phyloP scores from a whole-genome alignment of 2,797 vertebrate species.

The Pogonophryne albipinna region DNA sequence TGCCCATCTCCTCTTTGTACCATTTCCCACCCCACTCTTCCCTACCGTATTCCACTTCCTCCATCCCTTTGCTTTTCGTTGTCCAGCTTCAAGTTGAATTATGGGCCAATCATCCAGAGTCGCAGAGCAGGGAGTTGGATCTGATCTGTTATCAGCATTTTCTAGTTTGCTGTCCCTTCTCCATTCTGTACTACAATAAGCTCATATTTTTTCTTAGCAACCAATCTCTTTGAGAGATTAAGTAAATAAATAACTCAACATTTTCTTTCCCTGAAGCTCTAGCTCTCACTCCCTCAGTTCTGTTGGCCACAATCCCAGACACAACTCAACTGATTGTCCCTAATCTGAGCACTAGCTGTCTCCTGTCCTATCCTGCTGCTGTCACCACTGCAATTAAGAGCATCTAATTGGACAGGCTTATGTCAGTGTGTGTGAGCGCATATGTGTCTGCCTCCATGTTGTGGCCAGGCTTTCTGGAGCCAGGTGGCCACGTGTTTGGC shows the following conservation, averaged over 20 bases:
- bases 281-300: conserved; percentile 24
- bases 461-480: conserved; percentile 73
- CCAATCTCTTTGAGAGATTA: conserved; percentile 60
- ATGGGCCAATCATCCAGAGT: conserved; percentile 42
- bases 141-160: conserved; percentile 46
- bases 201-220: conserved; percentile 60
- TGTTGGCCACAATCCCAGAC: conserved; percentile 65
- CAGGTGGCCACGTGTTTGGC: conserved; percentile 77
- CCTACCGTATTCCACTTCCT: conserved; percentile 51
- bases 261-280: conserved; percentile 53
- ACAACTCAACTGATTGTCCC: conserved; percentile 57
- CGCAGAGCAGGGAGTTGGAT: conserved; percentile 22
- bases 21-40: conserved; percentile 46
- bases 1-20: conserved; percentile 41
- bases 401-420: conserved; percentile 73
- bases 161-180: conserved; percentile 20
- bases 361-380: conserved; percentile 61
- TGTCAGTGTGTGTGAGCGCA: conserved; percentile 41
- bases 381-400: conserved; percentile 72
- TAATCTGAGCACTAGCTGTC: conserved; percentile 55
- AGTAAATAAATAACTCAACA: conserved; percentile 59
- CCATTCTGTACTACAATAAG: background rate
- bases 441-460: conserved; percentile 39
- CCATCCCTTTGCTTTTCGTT: conserved; percentile 34
- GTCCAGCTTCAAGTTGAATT: conserved; percentile 48